Evolutionary conservation across 2,888 invertebrate genomes (phyloP).

Genomic region (Capitulum mitella): DNA sequence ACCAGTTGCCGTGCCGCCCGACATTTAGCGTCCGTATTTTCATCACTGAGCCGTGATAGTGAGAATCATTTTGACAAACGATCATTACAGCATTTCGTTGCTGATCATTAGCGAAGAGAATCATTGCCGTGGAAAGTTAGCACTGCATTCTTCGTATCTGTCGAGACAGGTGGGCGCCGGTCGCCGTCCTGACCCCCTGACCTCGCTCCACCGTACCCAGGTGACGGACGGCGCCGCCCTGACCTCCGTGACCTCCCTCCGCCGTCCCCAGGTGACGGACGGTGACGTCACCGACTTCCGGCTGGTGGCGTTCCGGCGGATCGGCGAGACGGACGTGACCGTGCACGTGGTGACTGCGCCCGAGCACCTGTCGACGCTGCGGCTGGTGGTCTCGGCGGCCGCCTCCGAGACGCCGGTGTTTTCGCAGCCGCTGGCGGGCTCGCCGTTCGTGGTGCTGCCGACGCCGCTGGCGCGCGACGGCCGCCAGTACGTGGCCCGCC

Average conservation of each 20-base stretch:
- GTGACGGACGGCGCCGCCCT: too few relatives aligned
- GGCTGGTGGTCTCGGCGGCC: neutral
- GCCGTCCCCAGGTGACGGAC: neutral
- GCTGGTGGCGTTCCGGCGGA: slow-evolving; percentile 33
- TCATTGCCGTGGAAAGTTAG: too few relatives aligned
- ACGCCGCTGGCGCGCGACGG: slow-evolving; percentile 13
- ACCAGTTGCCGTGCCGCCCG: too few relatives aligned
- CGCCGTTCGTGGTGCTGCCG: slow-evolving; percentile 7
- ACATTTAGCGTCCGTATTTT: too few relatives aligned
- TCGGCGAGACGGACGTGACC: slow-evolving; percentile 35
- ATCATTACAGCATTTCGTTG: too few relatives aligned
- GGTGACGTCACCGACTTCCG: slow-evolving; percentile 32
- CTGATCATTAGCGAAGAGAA: too few relatives aligned
- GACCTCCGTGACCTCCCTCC: neutral
- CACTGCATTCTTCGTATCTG: too few relatives aligned
- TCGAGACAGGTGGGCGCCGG: too few relatives aligned
- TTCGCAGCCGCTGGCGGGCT: neutral
- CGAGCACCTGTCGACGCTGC: slow-evolving; percentile 31
- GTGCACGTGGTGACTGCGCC: slow-evolving; percentile 32
- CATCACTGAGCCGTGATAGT: too few relatives aligned
- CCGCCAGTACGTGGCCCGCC: neutral
- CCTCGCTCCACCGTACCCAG: too few relatives aligned
- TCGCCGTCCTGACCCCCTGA: neutral
- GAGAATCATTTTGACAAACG: too few relatives aligned
- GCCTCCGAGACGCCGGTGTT: neutral